Conservation (phyloP, 2,888 invertebrate species). For the Melitaea athalia region DNA sequence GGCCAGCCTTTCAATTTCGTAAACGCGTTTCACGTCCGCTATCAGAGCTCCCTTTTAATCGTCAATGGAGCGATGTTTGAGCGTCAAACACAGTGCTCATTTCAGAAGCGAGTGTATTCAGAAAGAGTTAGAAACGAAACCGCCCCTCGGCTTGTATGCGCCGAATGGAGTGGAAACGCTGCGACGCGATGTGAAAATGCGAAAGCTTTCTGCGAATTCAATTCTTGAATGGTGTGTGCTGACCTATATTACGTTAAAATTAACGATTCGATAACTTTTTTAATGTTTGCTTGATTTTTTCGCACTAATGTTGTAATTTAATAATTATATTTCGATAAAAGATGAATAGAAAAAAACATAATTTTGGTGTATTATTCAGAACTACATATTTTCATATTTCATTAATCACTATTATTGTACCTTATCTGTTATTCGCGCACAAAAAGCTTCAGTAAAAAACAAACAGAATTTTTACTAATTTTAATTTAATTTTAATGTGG, state of each 20-base stretch:
- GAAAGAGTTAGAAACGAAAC: slow-evolving; percentile 25
- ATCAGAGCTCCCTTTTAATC: slow-evolving; percentile 34
- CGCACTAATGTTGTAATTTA: no score
- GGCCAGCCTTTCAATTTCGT: slow-evolving; percentile 25
- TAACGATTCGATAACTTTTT: slow-evolving; percentile 5
- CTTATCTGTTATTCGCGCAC: no score
- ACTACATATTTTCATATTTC: no score
- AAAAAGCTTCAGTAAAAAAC: no score
- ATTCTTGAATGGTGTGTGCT: slow-evolving; percentile 11
- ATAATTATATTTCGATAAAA: no score
- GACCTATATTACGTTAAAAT: slow-evolving; percentile 9
- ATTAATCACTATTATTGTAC: no score
- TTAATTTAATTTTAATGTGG: no score
- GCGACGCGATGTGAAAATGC: slow-evolving; percentile 19
- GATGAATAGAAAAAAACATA: no score
- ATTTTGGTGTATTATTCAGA: no score
- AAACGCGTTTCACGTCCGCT: slow-evolving; percentile 29
- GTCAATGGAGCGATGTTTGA: slow-evolving; percentile 36
- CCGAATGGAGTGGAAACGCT: slow-evolving; percentile 23
- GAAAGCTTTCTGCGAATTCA: slow-evolving; percentile 12
- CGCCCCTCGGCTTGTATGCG: slow-evolving; percentile 9
- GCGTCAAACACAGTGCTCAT: slow-evolving; percentile 34
- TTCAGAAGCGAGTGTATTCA: slow-evolving; percentile 30
- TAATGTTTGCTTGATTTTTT: neutral
- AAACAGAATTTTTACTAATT: no score